Conservation (phyloP, 2,888 invertebrate genomes). For the Drosophila hamatofila region DNA sequence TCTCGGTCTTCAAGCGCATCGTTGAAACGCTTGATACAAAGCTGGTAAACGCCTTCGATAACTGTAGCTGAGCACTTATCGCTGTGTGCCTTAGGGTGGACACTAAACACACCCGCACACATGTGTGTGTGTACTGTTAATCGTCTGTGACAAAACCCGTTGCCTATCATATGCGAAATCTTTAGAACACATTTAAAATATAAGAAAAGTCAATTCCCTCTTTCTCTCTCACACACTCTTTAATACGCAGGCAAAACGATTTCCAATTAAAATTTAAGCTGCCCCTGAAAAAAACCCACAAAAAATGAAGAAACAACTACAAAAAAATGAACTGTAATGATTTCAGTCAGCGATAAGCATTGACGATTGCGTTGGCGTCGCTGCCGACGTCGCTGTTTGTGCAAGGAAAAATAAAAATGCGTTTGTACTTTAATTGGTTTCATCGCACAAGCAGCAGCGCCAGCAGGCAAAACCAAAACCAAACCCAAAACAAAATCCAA, state of each 20-base stretch:
- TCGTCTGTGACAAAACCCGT: constrained; percentile 41
- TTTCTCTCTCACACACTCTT: neutral
- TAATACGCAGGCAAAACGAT: constrained; percentile 35
- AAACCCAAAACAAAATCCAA: neutral
- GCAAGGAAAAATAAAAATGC: constrained; percentile 51
- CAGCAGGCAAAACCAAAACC: constrained; percentile 2
- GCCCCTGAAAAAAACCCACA: constrained; percentile 9
- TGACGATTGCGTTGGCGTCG: constrained; percentile 35
- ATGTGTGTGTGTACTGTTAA: constrained; percentile 24
- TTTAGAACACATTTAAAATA: constrained; percentile 9
- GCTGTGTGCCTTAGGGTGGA: constrained; percentile 22
- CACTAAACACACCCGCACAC: constrained; percentile 11
- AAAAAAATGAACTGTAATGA: constrained; percentile 44
- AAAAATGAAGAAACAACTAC: neutral
- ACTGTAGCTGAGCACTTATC: constrained; percentile 36
- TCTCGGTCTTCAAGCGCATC: neutral
- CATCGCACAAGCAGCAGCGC: constrained; percentile 21
- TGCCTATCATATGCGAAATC: constrained; percentile 42
- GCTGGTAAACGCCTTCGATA: constrained; percentile 51
- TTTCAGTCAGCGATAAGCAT: constrained; percentile 46
- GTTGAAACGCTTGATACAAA: constrained; percentile 34
- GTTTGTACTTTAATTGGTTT: constrained; percentile 68
- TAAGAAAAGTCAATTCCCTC: neutral
- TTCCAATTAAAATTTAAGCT: constrained; percentile 53
- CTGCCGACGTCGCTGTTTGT: constrained; percentile 25